Evolutionary conservation across 2,113 vertebrate species (phyloP), one percentile per base, ranked within the genome.

Genomic region (Megaleporinus macrocephalus): DNA sequence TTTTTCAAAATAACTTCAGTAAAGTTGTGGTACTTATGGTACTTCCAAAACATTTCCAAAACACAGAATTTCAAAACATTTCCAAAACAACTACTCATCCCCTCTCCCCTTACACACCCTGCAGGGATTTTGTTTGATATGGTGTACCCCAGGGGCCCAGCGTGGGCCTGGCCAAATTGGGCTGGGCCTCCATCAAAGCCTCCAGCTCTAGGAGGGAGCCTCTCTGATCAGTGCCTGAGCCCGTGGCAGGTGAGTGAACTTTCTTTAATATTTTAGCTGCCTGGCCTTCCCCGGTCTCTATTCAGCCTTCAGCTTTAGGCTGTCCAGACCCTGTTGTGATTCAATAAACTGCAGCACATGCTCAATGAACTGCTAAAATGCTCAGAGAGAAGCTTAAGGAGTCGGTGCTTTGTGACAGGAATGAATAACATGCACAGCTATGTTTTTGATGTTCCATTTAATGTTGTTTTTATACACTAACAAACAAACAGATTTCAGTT

Each of bases 181-280:
- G 74, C 83, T 79, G 66, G 82, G 86, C 82, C 84, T 53, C 82
- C 85, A 89, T 92, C 88, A 92, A 90, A 91, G 89, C 73, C 84
- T 88, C 85, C 84, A 84, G 81, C 33, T 68, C 24, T 72, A 24
- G 55, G 47, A 53, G 33, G 73, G 65, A 15, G n/a, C 72, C 84
- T 87, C 81, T 84, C 49, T 86, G 88, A 91, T 92, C 89, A 88
- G 85, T 83, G 82, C 77, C 83, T 79, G 33, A 80, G 65, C 84
- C 20, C 76, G 80, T 55, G 73, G 78, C 87, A 91, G 90, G 88
- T 91, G 80, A 86, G 53, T 26, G 65, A 86, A 57, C 49, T 44
- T 68, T 85, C 66, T 85, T 83, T 78, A 83, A 85, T 81, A 83
- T 87, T 87, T 78, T 30, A 87, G 44, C 30, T 73, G 70, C 76